Base-by-base conservation (phyloP, 2,797 vertebrate genomes). In the Mastacembelus armatus region DNA sequence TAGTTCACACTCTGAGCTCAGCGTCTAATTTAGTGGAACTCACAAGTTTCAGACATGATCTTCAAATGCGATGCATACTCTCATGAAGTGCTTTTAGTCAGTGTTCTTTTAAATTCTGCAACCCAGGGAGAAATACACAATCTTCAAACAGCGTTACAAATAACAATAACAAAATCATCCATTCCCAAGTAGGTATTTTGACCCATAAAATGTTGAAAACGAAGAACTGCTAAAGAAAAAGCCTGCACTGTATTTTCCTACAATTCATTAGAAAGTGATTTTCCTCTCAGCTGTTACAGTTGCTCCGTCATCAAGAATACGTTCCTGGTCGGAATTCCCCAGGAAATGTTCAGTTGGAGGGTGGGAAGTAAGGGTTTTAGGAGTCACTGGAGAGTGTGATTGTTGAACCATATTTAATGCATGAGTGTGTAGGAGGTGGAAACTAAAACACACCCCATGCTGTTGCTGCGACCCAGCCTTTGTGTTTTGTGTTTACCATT, bases 301-400 rank as follows among this genome's bases (percentile, higher is more conserved):
- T 88, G 78, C 83, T 91, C 81, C 44, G 81, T 91, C 86, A 87
- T 90, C 80, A 86, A 58, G 80, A 90, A 89, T 69, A 84, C 80
- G 85, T 82, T 90, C 89, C 85, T 88, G 83, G 73, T 86, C 40
- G 80, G 89, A 92, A 91, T 91, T 92, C 87, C 89, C 90, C 88
- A 81, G 86, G 89, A 92, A 92, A 85, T 80, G 88, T 88, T 89
- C 71, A 66, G 80, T 61, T 16, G 57, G 56, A 73, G 71, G 74
- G 45, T 72, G 72, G 83, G 85, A 86, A 78, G 81, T 62, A 32
- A 52, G 48, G 58, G 72, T 43, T 83, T 81, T 67, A 38, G 66
- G 67, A 86, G 81, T 80, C 78, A 87, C 69, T 56, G 70, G 88
- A 87, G 84, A 84, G 71, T 74, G 65, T 74, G 81, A 84, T 86